Conservation (phyloP, 1,140 invertebrate genomes). For the Drosophila tristis region DNA sequence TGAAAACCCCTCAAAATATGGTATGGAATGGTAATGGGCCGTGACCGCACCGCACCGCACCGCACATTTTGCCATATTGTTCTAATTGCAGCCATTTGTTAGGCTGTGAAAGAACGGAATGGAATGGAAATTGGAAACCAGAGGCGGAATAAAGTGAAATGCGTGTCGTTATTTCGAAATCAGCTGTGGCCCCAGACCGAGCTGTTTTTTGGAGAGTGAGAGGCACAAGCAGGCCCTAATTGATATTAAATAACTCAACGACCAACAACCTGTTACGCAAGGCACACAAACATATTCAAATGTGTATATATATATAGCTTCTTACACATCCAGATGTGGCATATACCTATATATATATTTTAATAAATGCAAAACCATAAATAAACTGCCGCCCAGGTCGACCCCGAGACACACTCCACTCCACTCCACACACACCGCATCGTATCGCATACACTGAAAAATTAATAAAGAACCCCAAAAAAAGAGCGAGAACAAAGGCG, state of each 20-base stretch:
- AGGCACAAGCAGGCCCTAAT: constrained; percentile 40
- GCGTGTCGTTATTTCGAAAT: constrained; percentile 81
- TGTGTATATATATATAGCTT: constrained; percentile 39
- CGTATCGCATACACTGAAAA: neutral
- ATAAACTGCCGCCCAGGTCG: constrained; percentile 74
- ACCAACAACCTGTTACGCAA: constrained; percentile 58
- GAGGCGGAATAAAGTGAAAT: constrained; percentile 54
- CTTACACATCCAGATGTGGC: constrained; percentile 50
- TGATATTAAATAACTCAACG: constrained; percentile 77
- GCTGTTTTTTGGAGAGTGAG: neutral
- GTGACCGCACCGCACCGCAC: neutral
- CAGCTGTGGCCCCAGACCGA: constrained; percentile 53
- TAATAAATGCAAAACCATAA: constrained; percentile 81
- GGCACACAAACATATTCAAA: constrained; percentile 12
- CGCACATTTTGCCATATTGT: constrained; percentile 74
- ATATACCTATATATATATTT: constrained; percentile 42
- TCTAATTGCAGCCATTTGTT: constrained; percentile 80
- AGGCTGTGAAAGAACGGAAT: constrained; percentile 17
- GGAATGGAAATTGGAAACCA: constrained; percentile 2
- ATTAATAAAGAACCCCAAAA: constrained; percentile 64
- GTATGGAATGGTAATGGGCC: too few species aligned
- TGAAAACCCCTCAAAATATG: constrained; percentile 66
- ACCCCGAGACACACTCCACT: neutral
- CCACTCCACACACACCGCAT: too few species aligned
- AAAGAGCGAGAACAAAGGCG: constrained; percentile 19